These are phyloP conservation scores for Bradynema listronoti DNA, from an alignment of 1,140 invertebrate species.

Conservation along the genomic window DNA sequence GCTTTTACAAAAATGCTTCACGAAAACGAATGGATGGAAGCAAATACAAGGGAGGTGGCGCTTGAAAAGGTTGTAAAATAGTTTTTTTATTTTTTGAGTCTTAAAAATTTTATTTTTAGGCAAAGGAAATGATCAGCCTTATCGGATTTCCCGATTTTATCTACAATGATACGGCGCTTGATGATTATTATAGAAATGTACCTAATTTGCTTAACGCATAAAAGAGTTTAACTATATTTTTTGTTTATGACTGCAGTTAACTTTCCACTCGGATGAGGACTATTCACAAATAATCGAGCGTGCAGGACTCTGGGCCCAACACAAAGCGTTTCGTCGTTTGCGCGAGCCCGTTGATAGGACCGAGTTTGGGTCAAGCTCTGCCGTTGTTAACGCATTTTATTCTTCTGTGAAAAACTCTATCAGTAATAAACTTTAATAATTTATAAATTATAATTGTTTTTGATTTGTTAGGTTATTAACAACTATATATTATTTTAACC, in stretches of 20 bases:
- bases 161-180: conserved; percentile 6
- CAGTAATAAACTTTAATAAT: conserved; percentile 24
- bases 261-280: conserved; percentile 9
- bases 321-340: conserved; percentile 40
- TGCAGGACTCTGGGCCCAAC: conserved; percentile 37
- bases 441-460: conserved; percentile 1
- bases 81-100: conserved; percentile 1
- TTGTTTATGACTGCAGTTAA: background rate
- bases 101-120: conserved; percentile 7
- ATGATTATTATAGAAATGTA: conserved; percentile 10
- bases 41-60: background rate
- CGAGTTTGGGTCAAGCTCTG: conserved; percentile 37
- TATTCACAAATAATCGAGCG: conserved; percentile 31
- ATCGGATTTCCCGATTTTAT: conserved; percentile 12
- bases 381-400: conserved; percentile 46
- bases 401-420: conserved; percentile 45
- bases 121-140: conserved; percentile 10
- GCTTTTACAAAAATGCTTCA: conserved; percentile 2
- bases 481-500: background rate
- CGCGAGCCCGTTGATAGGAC: conserved; percentile 33
- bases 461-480: background rate
- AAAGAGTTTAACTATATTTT: background rate
- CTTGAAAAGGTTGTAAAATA: background rate
- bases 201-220: background rate
- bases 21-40: conserved; percentile 3